These are phyloP conservation scores for Cyprinus carpio DNA, from an alignment of 2,113 vertebrate species.

Conservation along the genomic window DNA sequence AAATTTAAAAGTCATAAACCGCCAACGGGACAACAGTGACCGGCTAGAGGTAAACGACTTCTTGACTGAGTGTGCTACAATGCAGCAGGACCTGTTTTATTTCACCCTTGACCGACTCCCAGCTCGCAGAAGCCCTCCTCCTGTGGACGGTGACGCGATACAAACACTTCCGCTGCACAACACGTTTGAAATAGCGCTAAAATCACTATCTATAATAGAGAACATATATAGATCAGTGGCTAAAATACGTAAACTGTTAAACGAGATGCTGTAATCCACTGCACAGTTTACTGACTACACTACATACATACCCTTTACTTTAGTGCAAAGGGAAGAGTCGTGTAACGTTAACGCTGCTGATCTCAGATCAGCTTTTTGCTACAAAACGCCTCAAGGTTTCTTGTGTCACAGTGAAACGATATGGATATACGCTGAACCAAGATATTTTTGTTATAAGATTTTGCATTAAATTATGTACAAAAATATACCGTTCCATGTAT, in stretches of 20 bases:
- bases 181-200: neutral
- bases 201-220: too few relatives aligned
- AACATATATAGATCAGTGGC: too few relatives aligned
- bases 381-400: neutral
- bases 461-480: neutral
- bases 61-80: neutral
- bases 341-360: neutral
- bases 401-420: neutral
- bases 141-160: neutral
- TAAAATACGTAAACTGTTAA: neutral
- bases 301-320: neutral
- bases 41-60: neutral
- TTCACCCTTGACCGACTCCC: neutral
- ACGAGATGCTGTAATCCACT: neutral
- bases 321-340: neutral
- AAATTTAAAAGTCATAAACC: neutral
- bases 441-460: neutral
- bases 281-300: neutral
- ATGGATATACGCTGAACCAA: neutral
- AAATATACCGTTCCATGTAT: neutral
- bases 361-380: constrained; percentile 2
- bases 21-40: neutral
- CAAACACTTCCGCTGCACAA: neutral
- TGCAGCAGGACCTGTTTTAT: neutral
- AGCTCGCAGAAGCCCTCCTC: neutral